Conservation (phyloP, 2,113 vertebrate genomes). For the Tragulus kanchil region DNA sequence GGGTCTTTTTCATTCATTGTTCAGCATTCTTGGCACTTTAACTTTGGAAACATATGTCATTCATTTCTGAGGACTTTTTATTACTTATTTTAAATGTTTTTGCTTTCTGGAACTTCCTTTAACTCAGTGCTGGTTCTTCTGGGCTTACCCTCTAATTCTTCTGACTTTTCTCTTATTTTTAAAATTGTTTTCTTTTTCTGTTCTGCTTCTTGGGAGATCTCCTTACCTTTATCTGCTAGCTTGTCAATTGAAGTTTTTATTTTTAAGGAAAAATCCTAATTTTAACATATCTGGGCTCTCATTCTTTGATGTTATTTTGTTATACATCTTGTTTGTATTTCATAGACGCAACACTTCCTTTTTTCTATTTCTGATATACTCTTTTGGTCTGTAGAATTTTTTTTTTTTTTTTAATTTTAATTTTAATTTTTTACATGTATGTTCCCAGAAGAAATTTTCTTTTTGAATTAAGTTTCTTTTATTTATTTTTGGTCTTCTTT, state of each 20-base stretch:
- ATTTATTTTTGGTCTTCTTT: background rate
- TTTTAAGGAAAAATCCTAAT: background rate
- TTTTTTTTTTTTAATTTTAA: background rate
- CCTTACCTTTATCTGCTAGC: background rate
- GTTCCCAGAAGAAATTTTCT: background rate
- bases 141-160: conserved; percentile 21
- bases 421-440: no score
- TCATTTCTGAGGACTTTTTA: conserved; percentile 15
- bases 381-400: background rate
- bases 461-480: background rate
- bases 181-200: background rate
- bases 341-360: background rate
- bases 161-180: background rate
- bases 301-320: conserved; percentile 2
- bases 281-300: conserved; percentile 20
- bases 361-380: conserved; percentile 38
- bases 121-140: background rate
- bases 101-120: conserved; percentile 7
- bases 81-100: background rate
- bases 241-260: background rate
- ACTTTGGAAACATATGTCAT: background rate
- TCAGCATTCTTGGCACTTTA: background rate
- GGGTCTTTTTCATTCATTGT: background rate
- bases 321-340: conserved; percentile 38
- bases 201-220: background rate